A percentile compares a stretch with the other conserved stretches of the same genome.
Conservation (phyloP, 2,113 vertebrate species). For the Rhagologus leucostigma region DNA sequence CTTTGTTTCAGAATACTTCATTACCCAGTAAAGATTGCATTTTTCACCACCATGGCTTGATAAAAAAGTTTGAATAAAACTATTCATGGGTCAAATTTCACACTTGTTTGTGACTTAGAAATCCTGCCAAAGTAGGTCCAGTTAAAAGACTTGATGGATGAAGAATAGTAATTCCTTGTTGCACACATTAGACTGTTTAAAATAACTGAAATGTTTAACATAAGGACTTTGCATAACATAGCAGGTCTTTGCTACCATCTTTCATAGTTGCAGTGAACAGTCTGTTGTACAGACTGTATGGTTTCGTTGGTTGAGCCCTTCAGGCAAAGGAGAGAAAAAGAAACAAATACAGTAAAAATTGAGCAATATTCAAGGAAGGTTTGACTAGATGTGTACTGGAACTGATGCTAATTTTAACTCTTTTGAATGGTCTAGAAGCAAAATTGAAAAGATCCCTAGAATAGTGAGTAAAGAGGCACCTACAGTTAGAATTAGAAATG, state of each 20-base stretch:
- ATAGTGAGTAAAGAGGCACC: background rate
- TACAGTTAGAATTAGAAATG: background rate
- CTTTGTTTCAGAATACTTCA: background rate
- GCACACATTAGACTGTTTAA: background rate
- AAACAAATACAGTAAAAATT: background rate
- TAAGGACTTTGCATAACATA: background rate
- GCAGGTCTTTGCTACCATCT: background rate
- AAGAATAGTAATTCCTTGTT: background rate
- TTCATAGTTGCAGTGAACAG: background rate
- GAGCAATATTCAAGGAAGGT: background rate
- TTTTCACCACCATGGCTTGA: background rate
- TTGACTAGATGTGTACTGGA: background rate
- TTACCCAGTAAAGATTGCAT: background rate
- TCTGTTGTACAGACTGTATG: background rate
- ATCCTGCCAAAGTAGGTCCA: background rate
- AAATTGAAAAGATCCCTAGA: background rate
- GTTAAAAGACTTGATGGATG: background rate
- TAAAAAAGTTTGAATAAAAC: background rate
- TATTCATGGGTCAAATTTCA: background rate
- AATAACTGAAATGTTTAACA: background rate
- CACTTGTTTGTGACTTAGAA: background rate
- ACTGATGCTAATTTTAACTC: background rate
- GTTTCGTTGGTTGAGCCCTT: background rate
- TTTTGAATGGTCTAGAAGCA: background rate
- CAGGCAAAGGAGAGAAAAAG: background rate